Evolutionary conservation across 2,797 vertebrate species (phyloP), one percentile per base, ranked within the genome.

Genomic region (Enteromius afrohamiltoni): DNA sequence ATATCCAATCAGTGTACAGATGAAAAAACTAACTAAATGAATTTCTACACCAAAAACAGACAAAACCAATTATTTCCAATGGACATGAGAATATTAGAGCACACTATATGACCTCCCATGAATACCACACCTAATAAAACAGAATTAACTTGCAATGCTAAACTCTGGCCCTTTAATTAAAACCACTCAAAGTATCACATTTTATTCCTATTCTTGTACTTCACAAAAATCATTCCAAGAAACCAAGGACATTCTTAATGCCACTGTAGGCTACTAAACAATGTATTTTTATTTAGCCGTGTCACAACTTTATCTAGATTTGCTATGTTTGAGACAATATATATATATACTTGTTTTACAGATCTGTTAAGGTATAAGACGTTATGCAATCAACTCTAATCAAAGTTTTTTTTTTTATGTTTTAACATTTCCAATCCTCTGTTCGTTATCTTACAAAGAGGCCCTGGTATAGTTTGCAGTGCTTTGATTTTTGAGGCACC

Each of bases 401-500:
- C 34, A 68, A 49, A 4, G 42, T 13, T 45, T 13, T 45, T 45
- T 0, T 1, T 8, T 37, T 37, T 7, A 42, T 42, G 40, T 42
- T 42, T 42, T 42, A 45, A 45, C 14, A 49, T 49, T 49, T 49
- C 6, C 31, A 47, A 10, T 26, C 42, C 42, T 62, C 6, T 34
- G 40, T 81, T 29, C 4, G 9, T n/a, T 77, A 21, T 17, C 40
- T 31, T 64, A 31, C 9, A 47, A 47, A 3, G 5, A 47, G 9
- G 19, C 13, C 40, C 16, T 10, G 55, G 51, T 51, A 21, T 13
- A n/a, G 26, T 49, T 70, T 1, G 58, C 62, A 45, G 21, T 7
- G 26, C 29, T 70, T 62, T 53, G 14, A 45, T 53, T 67, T 83
- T 77, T 69, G 55, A 58, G 69, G 68, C 23, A 49, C 62, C 77